These are phyloP conservation scores for Myotis findleyi DNA, from an alignment of 2,797 vertebrate species.

Conservation along the genomic window DNA sequence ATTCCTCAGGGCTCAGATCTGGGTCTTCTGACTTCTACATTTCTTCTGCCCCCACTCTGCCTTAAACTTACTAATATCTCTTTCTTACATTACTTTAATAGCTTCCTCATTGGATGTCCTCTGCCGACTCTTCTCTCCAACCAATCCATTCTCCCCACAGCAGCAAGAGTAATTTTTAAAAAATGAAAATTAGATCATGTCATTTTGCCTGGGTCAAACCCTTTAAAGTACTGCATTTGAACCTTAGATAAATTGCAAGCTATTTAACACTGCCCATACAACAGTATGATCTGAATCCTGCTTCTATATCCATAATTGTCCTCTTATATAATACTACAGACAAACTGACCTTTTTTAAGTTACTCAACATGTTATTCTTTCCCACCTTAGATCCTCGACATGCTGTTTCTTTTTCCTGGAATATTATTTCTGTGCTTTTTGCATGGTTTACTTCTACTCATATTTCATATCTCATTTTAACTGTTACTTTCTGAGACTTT, in stretches of 20 bases:
- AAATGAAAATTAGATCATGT: neutral
- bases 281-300: neutral
- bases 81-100: neutral
- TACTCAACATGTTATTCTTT: neutral
- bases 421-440: neutral
- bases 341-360: neutral
- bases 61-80: neutral
- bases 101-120: neutral
- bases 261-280: neutral
- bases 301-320: neutral
- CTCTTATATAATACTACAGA: neutral
- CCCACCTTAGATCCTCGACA: neutral
- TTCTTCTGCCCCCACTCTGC: neutral
- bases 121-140: neutral
- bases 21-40: neutral
- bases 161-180: neutral
- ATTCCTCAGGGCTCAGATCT: neutral
- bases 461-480: neutral
- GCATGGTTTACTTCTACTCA: neutral
- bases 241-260: slow-evolving; percentile 24
- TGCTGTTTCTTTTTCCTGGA: neutral
- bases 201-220: neutral
- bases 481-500: neutral
- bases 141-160: neutral
- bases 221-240: slow-evolving; percentile 3